A percentile compares a stretch with the other conserved stretches of the same genome.
These are phyloP conservation scores for Crotalus helleri DNA, from an alignment of 2,113 vertebrate genomes.

Conservation along the genomic window DNA sequence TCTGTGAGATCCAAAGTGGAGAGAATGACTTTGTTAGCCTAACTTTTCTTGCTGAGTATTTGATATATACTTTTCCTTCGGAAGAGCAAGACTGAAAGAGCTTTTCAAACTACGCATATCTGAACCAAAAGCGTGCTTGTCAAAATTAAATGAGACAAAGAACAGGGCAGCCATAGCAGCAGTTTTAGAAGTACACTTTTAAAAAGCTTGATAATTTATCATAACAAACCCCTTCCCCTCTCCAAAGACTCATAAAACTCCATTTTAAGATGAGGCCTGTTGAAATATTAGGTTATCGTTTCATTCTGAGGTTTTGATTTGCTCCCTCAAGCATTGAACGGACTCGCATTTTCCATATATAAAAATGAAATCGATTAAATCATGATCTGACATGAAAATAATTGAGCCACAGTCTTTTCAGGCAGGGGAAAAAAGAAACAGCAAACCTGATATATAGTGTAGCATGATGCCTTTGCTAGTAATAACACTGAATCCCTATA, in stretches of 20 bases:
- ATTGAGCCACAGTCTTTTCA: neutral
- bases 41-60: neutral
- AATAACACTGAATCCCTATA: neutral
- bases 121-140: neutral
- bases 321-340: neutral
- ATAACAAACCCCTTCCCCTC: neutral
- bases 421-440: neutral
- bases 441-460: neutral
- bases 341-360: constrained; percentile 13
- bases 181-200: neutral
- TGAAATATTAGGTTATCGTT: constrained; percentile 19
- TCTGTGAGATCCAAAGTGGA: neutral
- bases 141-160: constrained; percentile 26
- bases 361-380: constrained; percentile 19
- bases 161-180: constrained; percentile 2
- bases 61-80: neutral
- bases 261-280: constrained; percentile 9
- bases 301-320: constrained; percentile 4
- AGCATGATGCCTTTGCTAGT: neutral
- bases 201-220: constrained; percentile 5
- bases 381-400: neutral
- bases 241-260: constrained; percentile 21
- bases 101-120: neutral
- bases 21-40: neutral
- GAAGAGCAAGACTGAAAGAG: neutral